phyloP scores from a whole-genome alignment of 1,140 invertebrate genomes.

The Brachionus rotundiformis region DNA sequence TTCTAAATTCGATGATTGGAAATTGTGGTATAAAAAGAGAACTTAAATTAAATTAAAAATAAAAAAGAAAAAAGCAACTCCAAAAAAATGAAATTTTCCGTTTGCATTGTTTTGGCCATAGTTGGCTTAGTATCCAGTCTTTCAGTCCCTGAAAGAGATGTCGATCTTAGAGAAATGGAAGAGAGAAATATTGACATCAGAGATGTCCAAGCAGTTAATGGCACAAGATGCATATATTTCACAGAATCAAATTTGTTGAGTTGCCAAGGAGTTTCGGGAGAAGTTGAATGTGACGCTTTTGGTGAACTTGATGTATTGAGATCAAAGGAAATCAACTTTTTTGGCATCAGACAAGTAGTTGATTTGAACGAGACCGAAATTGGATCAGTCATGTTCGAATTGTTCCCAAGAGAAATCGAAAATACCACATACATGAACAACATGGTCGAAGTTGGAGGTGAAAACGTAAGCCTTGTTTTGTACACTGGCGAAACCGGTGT shows the following conservation, averaged over 20 bases:
- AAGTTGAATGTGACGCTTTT: slow-evolving; percentile 50
- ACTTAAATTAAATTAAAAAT: neutral
- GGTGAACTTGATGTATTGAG: neutral
- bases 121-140: neutral
- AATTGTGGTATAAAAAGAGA: slow-evolving; percentile 15
- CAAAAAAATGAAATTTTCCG: slow-evolving; percentile 28
- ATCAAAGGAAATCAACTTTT: slow-evolving; percentile 7
- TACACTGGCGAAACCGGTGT: slow-evolving; percentile 21
- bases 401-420: slow-evolving; percentile 21
- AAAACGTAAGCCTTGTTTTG: neutral
- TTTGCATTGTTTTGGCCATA: slow-evolving; percentile 13
- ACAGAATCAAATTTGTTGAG: slow-evolving; percentile 4
- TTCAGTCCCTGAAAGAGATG: neutral
- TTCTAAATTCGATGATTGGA: neutral
- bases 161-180: too few species aligned
- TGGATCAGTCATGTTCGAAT: neutral
- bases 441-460: neutral
- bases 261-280: neutral
- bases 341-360: slow-evolving; percentile 25
- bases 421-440: slow-evolving; percentile 38
- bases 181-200: too few species aligned
- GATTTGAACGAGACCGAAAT: neutral
- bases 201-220: too few species aligned
- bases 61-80: neutral
- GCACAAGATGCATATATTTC: slow-evolving; percentile 15